phyloP scores from a whole-genome alignment of 2,113 vertebrate species.

The Origma solitaria region DNA sequence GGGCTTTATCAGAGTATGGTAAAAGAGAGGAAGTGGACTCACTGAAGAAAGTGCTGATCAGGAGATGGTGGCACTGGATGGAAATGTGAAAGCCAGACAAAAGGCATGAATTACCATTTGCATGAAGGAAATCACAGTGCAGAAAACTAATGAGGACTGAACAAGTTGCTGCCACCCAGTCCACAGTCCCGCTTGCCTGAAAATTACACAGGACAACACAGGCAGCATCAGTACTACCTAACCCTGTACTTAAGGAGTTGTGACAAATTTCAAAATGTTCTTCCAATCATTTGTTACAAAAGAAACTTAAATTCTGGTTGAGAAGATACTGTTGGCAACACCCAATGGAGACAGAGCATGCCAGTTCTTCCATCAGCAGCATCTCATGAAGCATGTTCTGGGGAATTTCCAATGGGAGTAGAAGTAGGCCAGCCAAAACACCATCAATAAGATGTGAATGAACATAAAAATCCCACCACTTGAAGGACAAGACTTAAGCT shows the following conservation, averaged over 20 bases:
- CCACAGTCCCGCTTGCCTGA: neutral
- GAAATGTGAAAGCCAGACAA: neutral
- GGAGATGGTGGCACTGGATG: accelerated
- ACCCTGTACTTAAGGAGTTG: neutral
- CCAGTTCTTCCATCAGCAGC: neutral
- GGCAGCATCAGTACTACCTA: neutral
- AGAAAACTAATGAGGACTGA: neutral
- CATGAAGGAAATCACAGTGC: neutral
- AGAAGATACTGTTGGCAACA: neutral
- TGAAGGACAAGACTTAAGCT: neutral
- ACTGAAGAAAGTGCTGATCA: neutral
- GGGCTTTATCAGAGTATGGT: neutral
- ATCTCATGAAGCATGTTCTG: neutral
- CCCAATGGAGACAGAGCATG: neutral
- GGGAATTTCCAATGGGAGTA: constrained; percentile 5
- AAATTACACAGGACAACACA: neutral
- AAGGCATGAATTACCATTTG: neutral
- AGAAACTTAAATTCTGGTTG: neutral
- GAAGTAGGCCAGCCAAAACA: constrained; percentile 33
- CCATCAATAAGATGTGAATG: constrained; percentile 27
- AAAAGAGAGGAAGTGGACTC: neutral
- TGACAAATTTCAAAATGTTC: neutral
- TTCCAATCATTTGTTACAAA: neutral
- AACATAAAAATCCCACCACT: neutral
- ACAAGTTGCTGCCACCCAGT: neutral